These are phyloP conservation scores for Merodon equestris DNA, from an alignment of 2,888 invertebrate genomes.

Conservation along the genomic window DNA sequence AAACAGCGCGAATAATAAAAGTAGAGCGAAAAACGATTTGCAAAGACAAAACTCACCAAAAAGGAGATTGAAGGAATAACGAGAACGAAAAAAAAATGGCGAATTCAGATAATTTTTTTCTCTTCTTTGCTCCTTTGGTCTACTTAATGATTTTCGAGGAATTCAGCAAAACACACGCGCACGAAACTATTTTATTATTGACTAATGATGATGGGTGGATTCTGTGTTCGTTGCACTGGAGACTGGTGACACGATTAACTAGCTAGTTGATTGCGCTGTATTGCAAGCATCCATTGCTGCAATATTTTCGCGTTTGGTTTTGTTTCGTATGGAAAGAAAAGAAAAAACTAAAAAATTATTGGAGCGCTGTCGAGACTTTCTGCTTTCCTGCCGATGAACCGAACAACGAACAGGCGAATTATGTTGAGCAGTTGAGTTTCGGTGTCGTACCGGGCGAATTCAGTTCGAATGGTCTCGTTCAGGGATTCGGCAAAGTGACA, in stretches of 20 bases:
- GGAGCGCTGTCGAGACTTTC: constrained; percentile 33
- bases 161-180: constrained; percentile 25
- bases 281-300: constrained; percentile 61
- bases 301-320: constrained; percentile 31
- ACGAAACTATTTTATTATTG: constrained; percentile 3
- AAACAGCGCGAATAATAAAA: constrained; percentile 42
- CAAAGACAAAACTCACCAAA: no score
- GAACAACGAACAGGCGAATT: constrained; percentile 25
- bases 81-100: constrained; percentile 32
- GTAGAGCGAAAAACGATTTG: constrained; percentile 9
- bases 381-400: constrained; percentile 50
- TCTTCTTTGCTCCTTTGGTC: no score
- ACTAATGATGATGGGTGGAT: constrained; percentile 35
- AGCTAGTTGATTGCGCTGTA: constrained; percentile 32
- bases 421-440: no score
- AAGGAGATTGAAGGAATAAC: no score
- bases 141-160: constrained; percentile 6
- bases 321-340: constrained; percentile 7
- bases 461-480: background rate
- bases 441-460: constrained; percentile 7
- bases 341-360: constrained; percentile 10
- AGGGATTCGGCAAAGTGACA: background rate
- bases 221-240: constrained; percentile 44
- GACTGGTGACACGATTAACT: constrained; percentile 30
- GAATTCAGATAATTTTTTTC: constrained; percentile 34